Conservation (phyloP, 2,888 invertebrate genomes). For the Trichopoda pennipes region DNA sequence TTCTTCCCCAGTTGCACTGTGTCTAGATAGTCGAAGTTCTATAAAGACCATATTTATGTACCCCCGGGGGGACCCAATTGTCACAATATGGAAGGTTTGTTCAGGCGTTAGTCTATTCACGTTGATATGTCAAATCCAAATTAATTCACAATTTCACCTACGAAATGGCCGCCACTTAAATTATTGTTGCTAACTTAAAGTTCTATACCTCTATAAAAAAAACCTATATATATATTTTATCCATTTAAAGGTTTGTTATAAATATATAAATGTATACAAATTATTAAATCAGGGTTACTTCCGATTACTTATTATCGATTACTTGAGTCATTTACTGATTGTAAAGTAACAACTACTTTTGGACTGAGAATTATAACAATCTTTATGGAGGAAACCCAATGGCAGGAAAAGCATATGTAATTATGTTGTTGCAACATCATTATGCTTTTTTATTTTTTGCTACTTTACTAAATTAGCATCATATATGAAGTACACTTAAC, state of each 20-base stretch:
- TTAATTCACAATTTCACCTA: no score
- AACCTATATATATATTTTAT: not conserved
- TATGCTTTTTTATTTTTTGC: conserved; percentile 1
- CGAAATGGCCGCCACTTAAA: no score
- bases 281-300: conserved; percentile 6
- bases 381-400: conserved; percentile 6
- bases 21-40: no score
- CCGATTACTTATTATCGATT: conserved; percentile 8
- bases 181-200: no score
- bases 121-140: no score
- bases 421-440: conserved; percentile 60
- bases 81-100: no score
- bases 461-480: not conserved
- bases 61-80: no score
- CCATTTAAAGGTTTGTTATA: not conserved
- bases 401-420: conserved; percentile 28
- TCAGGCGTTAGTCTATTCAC: no score
- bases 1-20: no score
- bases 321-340: conserved; percentile 3
- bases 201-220: no score
- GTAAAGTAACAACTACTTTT: conserved; percentile 14
- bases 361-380: conserved; percentile 17
- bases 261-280: not conserved
- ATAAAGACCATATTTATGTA: no score
- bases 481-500: not conserved